Base-by-base conservation (phyloP, 2,113 vertebrate genomes). In the Gobius niger region DNA sequence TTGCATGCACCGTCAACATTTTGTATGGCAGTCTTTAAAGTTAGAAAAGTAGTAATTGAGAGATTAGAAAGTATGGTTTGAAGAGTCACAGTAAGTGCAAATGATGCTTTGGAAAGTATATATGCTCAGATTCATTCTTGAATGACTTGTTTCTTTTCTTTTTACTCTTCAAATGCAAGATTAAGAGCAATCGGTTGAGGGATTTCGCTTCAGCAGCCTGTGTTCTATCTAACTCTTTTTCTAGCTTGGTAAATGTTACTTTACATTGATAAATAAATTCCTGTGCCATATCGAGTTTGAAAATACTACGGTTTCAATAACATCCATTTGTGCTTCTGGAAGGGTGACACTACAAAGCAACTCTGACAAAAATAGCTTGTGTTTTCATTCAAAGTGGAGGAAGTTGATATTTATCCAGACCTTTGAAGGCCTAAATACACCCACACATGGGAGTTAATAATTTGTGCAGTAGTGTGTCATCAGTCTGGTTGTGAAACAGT, bases 231-330 rank as follows among this genome's bases (percentile, higher is more conserved):
- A 75, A 73, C 41, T 77, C 56, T 76, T 78, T 10, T 7, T 77
- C 34, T 67, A 75, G 72, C 41, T 77, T 62, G 47, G 62, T 71
- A 40, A 80, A 81, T 83, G 78, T 18, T 0, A 72, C 65, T 79
- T 79, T 65, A 49, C 70, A 63, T 24, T 57, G 3, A 65, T 3
- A 57, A 7, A 69, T 6, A 51, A 13, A 46, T 47, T 13, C 42
- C 68, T 57, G 13, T 70, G 14, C 13, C 16, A 0, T 40, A 0
- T 24, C n/a, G n/a, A n/a, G n/a, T n/a, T n/a, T 42, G 4, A 7
- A 53, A 1, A 14, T 50, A 19, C 5, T 65, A 16, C 10, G 24
- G 13, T 11, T 7, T 7, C 6, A n/a, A 8, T 14, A 34, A 5
- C 3, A 6, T 56, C 34, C 34, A 34, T 56, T 56, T 56, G 19